Base-by-base conservation (phyloP, 2,888 invertebrate genomes). In the Emmelina monodactyla region DNA sequence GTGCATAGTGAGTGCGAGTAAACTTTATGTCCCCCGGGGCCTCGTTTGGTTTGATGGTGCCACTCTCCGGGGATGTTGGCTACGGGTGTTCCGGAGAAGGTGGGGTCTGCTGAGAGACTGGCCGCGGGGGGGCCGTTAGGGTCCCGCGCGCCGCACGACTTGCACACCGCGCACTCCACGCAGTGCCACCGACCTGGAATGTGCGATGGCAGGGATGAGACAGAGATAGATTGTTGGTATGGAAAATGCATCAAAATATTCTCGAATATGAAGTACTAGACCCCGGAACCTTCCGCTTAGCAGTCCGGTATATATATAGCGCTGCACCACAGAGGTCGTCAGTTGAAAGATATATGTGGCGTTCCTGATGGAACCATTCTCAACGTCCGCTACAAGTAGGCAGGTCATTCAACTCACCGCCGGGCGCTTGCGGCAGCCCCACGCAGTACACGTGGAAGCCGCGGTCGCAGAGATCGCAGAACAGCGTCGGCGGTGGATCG, bases 371-470 rank as follows among this genome's bases (percentile, higher is more conserved):
- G n/a, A n/a, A n/a, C n/a, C n/a, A n/a, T n/a, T n/a, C n/a, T n/a
- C n/a, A n/a, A n/a, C n/a, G n/a, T n/a, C n/a, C n/a, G n/a, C n/a
- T n/a, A n/a, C n/a, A n/a, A n/a, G n/a, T n/a, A n/a, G n/a, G n/a
- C n/a, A n/a, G n/a, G n/a, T n/a, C n/a, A n/a, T n/a, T n/a, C n/a
- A n/a, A 55, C 65, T 55, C 42, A 84, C 94, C 94, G 44, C 84
- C 86, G 3, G 95, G 95, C 51, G 94, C 88, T 41, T 84, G 81
- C 40, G 42, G 37, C 13, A 53, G 49, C 0, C 92, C 92, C 35
- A 94, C 91, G 72, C 96, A 97, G 76, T 91, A 92, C 45, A 92
- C 91, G 65, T 96, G 96, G 75, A 91, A 94, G 70, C 95, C 95
- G 58, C 95, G 83, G 76, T 96, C 96, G 75, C 96, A 97, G 56